Evolutionary conservation across 2,113 vertebrate genomes (phyloP), one percentile per base, ranked within the genome.

Genomic region (Camelus dromedarius): DNA sequence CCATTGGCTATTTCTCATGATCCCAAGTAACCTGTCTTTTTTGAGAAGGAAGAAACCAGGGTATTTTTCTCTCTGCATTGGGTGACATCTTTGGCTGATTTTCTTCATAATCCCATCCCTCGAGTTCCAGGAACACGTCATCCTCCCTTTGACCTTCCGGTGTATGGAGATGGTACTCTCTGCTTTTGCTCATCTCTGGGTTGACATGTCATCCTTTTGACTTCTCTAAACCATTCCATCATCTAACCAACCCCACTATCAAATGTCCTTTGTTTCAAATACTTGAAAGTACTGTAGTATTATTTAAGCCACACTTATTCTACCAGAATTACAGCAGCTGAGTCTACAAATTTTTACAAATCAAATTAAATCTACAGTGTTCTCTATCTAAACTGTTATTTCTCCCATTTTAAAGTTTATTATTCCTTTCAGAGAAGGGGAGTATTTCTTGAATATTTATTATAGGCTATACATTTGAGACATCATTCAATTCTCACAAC

Each of bases 261-360:
- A 70, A 66, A 82, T 35, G 19, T n/a, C 35, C 46, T 85, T 35
- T 81, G 50, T 76, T 92, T 62, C 52, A 87, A 93, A 54, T 73
- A 73, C 38, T 67, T 60, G 54, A 84, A 91, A 64, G 20, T 86
- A 66, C 38, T 15, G 56, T 20, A 48, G 28, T 48, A 91, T 58
- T 70, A 79, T 52, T 83, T 93, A 67, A 79, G 20, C 12, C 42
- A 32, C 2, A 79, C 22, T 72, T 70, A 30, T 66, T 80, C 89
- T 89, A 11, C 67, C 22, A 28, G 8, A 42, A 42, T 70, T 76
- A 6, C 6, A 75, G 77, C 35, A 85, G 35, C 8, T 79, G 3
- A 93, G n/a, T 85, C 28, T 56, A 86, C 20, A 85, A 50, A 81
- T 48, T 70, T 94, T 70, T 89, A 75, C 9, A 77, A 77, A 77